A percentile compares a stretch with the other conserved stretches of the same genome.
Conservation (phyloP, 2,888 invertebrate species). For the Argynnis bischoffii region DNA sequence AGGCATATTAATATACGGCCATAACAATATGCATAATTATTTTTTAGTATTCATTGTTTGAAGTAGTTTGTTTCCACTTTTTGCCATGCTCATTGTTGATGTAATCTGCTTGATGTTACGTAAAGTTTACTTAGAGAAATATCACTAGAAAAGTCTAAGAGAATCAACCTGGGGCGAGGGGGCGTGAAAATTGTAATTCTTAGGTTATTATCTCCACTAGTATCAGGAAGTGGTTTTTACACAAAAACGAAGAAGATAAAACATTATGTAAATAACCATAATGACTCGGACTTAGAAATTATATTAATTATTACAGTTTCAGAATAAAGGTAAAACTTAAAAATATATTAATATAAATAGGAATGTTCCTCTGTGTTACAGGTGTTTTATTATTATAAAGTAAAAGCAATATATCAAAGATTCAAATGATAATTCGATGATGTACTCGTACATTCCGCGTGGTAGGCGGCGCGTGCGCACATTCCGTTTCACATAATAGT, state of each 20-base stretch:
- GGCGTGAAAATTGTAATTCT: constrained; percentile 64
- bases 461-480: constrained; percentile 66
- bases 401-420: constrained; percentile 35
- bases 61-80: neutral
- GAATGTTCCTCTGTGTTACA: too few species aligned
- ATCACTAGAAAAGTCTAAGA: constrained; percentile 58
- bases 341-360: too few species aligned
- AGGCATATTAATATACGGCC: too few species aligned
- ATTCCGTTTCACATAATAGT: constrained; percentile 77
- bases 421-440: constrained; percentile 36
- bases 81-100: constrained; percentile 7
- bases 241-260: too few species aligned
- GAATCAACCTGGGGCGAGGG: constrained; percentile 57
- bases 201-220: constrained; percentile 51
- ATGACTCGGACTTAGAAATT: too few species aligned
- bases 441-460: constrained; percentile 59
- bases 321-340: too few species aligned
- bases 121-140: constrained; percentile 56
- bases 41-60: constrained; percentile 13
- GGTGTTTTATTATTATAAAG: neutral
- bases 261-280: too few species aligned
- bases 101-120: constrained; percentile 45
- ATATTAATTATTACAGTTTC: too few species aligned
- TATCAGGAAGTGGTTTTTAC: constrained; percentile 22
- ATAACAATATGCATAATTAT: too few species aligned